phyloP scores from a whole-genome alignment of 37 sponge, comb jelly and placozoan species.

The Eunapius fragilis region DNA sequence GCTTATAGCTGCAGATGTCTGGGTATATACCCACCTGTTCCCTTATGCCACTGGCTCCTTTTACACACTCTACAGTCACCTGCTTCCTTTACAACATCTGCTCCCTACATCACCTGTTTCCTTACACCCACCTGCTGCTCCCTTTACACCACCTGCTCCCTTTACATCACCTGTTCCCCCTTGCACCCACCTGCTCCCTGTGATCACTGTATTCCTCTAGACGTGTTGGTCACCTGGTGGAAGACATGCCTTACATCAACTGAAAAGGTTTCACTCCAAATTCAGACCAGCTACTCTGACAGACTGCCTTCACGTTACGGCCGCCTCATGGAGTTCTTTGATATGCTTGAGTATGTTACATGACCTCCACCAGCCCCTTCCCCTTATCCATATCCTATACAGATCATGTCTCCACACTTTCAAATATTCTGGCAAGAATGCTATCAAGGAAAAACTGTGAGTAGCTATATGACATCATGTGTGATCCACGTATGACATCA shows the following conservation, averaged over 20 bases:
- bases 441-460: constrained; percentile 42
- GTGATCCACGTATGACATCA: too few relatives aligned
- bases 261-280: background rate
- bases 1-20: background rate
- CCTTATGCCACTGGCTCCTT: background rate
- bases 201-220: constrained; percentile 14
- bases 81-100: constrained; percentile 50
- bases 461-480: too few relatives aligned
- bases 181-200: too few relatives aligned
- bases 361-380: background rate
- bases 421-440: constrained; percentile 44
- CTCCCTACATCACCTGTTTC: too few relatives aligned
- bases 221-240: constrained; percentile 67
- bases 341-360: constrained; percentile 62
- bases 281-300: constrained; percentile 23
- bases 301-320: constrained; percentile 29
- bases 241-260: constrained; percentile 35
- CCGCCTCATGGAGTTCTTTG: constrained; percentile 64
- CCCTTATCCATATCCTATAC: too few relatives aligned
- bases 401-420: constrained; percentile 61
- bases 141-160: too few relatives aligned
- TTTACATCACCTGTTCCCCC: too few relatives aligned
- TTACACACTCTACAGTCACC: constrained; percentile 12
- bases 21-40: background rate
- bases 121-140: too few relatives aligned